Base-by-base conservation (phyloP, 1,140 invertebrate species). In the Leguminivora glycinivorella region DNA sequence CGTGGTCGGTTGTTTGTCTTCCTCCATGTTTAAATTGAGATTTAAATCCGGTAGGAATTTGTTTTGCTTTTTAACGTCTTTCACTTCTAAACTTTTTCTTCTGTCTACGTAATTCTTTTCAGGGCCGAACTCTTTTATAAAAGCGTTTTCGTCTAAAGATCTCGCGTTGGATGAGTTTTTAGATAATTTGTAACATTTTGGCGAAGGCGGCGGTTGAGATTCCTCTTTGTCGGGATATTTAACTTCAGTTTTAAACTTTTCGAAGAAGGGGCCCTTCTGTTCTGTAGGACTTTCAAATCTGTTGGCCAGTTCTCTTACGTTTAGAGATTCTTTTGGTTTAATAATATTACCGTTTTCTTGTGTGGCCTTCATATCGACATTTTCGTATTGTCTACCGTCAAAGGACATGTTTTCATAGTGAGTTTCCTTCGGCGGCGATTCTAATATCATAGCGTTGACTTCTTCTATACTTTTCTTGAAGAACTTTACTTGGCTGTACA, bases 401-500 rank as follows among this genome's bases (percentile, higher is more conserved):
- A 88, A 89, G 10, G 71, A 68, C 2, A 91, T 74, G 43, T 89
- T 90, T 67, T 90, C 88, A 67, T 91, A 91, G 56, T 83, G 78
- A 1, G 71, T 70, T 72, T 89, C 87, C 72, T 76, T 82, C 69
- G 88, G 87, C 2, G 84, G 86, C 0, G 83, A 83, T 58, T 92
- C 89, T 34, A 93, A 83, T 24, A 95, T 85, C 76, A 96, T 85
- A 29, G 95, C 94, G 83, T 96, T 96, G 0, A 96, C 94, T 87
- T 96, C 95, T 68, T 95, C 93, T 63, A 96, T 94, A 19, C 95
- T 95, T 75, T 94, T 92, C 38, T 94, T 92, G 71, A 96, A 95
- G 75, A 95, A 94, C 77, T 95, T 96, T 0, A 96, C 95, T 90
- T 96, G 95, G 76, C 95, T 95, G 78, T 96, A 96, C 0, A 96